phyloP scores from a whole-genome alignment of 2,113 vertebrate species.

The Muscicapa adusta region DNA sequence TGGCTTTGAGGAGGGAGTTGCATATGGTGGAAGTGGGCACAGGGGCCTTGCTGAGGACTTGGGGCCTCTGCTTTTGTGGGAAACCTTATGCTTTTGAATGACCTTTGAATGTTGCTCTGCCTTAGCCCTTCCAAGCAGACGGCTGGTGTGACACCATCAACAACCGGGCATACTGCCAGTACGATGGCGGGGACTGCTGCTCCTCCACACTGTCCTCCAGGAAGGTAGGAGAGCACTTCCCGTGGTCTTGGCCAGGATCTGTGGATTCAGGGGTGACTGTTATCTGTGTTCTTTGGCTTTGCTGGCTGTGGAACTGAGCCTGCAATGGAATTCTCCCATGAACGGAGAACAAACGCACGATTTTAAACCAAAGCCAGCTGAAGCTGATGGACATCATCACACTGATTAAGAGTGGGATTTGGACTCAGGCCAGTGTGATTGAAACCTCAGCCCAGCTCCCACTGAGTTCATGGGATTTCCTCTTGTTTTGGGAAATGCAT shows the following conservation, averaged over 20 bases:
- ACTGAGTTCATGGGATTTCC: slow-evolving; percentile 16
- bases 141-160: slow-evolving; percentile 98
- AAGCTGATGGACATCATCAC: not conserved
- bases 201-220: slow-evolving; percentile 91
- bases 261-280: not conserved
- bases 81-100: not conserved
- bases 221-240: slow-evolving; percentile 80
- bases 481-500: not conserved
- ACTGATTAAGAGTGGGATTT: not conserved
- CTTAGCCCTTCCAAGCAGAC: slow-evolving; percentile 91
- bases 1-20: not conserved
- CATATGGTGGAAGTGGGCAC: not conserved
- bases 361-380: slow-evolving; percentile 41
- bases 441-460: not conserved
- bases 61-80: not conserved
- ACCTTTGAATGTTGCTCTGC: not conserved
- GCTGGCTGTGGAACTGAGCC: not conserved
- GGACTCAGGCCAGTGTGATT: not conserved
- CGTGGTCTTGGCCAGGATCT: not conserved
- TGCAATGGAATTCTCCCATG: not conserved
- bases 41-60: not conserved
- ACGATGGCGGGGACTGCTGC: slow-evolving; percentile 97
- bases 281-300: not conserved
- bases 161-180: slow-evolving; percentile 94
- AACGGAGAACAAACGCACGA: not conserved